Percentiles rank a stretch among this genome's conserved stretches.
phyloP scores from a whole-genome alignment of 2,888 invertebrate species.

The Pristionchus japonicus region DNA sequence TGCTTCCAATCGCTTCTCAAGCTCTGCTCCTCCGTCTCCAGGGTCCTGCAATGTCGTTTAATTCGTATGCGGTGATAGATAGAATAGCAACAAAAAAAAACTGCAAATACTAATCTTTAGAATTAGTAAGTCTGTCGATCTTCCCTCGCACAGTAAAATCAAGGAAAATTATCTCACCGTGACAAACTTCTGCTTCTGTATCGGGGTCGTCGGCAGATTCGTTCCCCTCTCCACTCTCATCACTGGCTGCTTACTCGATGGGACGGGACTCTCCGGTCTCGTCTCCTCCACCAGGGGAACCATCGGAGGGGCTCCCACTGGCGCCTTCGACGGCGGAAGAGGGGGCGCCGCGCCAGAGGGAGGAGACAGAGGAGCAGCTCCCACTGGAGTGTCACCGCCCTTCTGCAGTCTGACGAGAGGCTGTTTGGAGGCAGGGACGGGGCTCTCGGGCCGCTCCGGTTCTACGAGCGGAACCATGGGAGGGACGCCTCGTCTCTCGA shows the following conservation, averaged over 20 bases:
- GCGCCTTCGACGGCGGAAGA: not conserved
- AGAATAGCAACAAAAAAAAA: no score
- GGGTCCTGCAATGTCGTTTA: constrained; percentile 37
- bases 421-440: constrained; percentile 19
- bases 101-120: no score
- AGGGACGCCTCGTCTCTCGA: not conserved
- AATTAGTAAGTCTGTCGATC: no score
- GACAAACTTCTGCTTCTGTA: constrained; percentile 44
- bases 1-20: constrained; percentile 59
- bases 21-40: constrained; percentile 56
- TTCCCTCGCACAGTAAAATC: not conserved
- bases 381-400: not conserved
- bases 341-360: not conserved
- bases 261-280: constrained; percentile 24
- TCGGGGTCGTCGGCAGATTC: not conserved
- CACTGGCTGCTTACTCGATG: not conserved
- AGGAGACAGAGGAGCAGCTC: not conserved
- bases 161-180: constrained; percentile 1
- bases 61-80: no score
- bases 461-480: constrained; percentile 44
- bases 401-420: constrained; percentile 19
- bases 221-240: constrained; percentile 29
- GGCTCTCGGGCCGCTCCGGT: constrained; percentile 8
- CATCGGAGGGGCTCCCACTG: constrained; percentile 18
- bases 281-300: constrained; percentile 3